Evolutionary conservation across 2,888 invertebrate species (phyloP), one percentile per base, ranked within the genome.

Genomic region (Netelia virgata): DNA sequence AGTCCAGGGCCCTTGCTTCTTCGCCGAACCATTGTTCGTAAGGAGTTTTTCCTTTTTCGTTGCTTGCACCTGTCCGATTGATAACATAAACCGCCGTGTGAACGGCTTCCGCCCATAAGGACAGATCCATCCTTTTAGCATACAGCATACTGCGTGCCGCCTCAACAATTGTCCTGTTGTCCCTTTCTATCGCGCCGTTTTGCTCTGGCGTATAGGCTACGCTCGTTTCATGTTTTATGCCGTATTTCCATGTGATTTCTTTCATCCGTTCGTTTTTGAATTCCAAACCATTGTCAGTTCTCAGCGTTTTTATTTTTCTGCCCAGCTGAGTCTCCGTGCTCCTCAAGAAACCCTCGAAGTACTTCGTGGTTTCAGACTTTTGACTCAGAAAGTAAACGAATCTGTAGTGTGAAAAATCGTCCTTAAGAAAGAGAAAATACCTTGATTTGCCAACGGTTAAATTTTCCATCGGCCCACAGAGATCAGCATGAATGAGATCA

Each of bases 101-200:
- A n/a, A n/a, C n/a, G n/a, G n/a, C n/a, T n/a, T n/a, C n/a, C n/a
- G n/a, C n/a, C n/a, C n/a, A n/a, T n/a, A n/a, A n/a, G n/a, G n/a
- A n/a, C n/a, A n/a, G n/a, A n/a, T n/a, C n/a, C n/a, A n/a, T n/a
- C n/a, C n/a, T n/a, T n/a, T n/a, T n/a, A n/a, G n/a, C 83, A 18
- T 86, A 79, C 1, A 89, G 36, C 73, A 88, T 80, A 11, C 83
- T 85, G 9, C 85, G 66, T 9, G 87, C 87, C 23, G 86, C 82
- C 63, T 89, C 88, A 81, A 91, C 88, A 1, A 92, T 87, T 0
- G 91, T 91, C 0, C 92, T 61, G 0, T 87, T 88, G 50, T 92
- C 91, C 14, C 92, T 69, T 63, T 92, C 88, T 1, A 77, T 82
- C 9, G 68, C 50, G 1, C 88, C 87, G 18, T 89, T 88, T 74